Conservation (phyloP, 2,888 invertebrate species). For the Heliconius ismenius region DNA sequence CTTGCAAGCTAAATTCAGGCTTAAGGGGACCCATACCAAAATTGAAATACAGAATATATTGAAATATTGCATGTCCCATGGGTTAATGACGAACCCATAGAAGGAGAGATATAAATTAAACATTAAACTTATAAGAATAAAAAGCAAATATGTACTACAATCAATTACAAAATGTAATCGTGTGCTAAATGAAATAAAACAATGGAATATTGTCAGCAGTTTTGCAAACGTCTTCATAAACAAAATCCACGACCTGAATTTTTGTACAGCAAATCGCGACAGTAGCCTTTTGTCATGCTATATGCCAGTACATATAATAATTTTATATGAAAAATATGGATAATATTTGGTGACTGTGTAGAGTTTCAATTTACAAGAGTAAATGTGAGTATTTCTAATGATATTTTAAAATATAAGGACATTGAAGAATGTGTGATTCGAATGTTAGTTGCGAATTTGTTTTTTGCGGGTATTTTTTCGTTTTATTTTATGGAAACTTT, state of each 20-base stretch:
- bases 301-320: slow-evolving; percentile 28
- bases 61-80: no score
- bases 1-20: no score
- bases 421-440: background rate
- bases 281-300: slow-evolving; percentile 39
- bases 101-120: background rate
- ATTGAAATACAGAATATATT: no score
- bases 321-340: slow-evolving; percentile 34
- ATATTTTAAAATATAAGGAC: slow-evolving; percentile 1
- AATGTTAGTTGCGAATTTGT: no score
- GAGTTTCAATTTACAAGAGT: slow-evolving; percentile 24
- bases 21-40: no score
- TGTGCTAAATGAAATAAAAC: slow-evolving; percentile 30
- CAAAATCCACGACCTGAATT: slow-evolving; percentile 37
- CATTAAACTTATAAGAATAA: background rate
- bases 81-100: no score
- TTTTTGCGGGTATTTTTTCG: no score
- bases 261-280: slow-evolving; percentile 39
- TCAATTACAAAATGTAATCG: background rate
- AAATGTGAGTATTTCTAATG: slow-evolving; percentile 29
- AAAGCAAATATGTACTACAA: background rate
- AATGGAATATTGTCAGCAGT: slow-evolving; percentile 38
- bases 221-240: slow-evolving; percentile 40
- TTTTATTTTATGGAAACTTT: no score
- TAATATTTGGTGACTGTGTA: slow-evolving; percentile 35